Evolutionary conservation across 2,113 vertebrate genomes (phyloP), one percentile per base, ranked within the genome.

Genomic region (Mustela lutreola): DNA sequence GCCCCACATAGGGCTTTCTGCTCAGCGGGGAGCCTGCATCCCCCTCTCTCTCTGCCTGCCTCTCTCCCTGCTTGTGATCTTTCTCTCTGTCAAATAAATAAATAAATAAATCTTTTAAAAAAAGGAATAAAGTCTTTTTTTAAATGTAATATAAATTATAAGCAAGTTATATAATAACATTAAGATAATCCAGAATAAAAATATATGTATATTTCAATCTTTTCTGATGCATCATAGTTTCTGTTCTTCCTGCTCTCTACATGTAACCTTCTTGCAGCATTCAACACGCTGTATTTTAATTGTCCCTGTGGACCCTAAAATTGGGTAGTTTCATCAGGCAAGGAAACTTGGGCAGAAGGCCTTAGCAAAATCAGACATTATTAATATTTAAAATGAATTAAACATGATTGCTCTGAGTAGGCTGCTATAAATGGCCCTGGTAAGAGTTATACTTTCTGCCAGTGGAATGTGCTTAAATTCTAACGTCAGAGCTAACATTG

Each of bases 371-470:
- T 82, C 58, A 87, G 67, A 80, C 12, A 31, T 90, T 82, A 91
- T 95, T 93, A 96, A 94, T 96, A 97, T 96, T 97, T 93, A 84
- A 88, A 50, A 85, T 88, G 36, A 48, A 81, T 95, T 97, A 87
- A 96, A 90, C 15, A 50, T 93, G 82, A 97, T 90, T 94, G 70
- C 70, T 94, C 87, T 80, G 58, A 56, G 58, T 84, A 84, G 63
- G 24, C 84, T 90, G 53, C 60, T 91, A 86, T 95, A 94, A 87
- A 94, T 79, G 56, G 95, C 65, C 36, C 65, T 94, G 81, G 19
- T 0, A 3, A 94, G 26, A 94, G 28, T 97, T 88, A 33, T 21
- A 33, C 50, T 67, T 94, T 93, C 81, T 93, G 53, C 65, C 71
- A 71, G 76, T 70, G 33, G 39, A n/a, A 60, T 56, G 78, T 2